These are phyloP conservation scores for Rhinoptilus africanus DNA, from an alignment of 2,113 vertebrate genomes.

Conservation along the genomic window DNA sequence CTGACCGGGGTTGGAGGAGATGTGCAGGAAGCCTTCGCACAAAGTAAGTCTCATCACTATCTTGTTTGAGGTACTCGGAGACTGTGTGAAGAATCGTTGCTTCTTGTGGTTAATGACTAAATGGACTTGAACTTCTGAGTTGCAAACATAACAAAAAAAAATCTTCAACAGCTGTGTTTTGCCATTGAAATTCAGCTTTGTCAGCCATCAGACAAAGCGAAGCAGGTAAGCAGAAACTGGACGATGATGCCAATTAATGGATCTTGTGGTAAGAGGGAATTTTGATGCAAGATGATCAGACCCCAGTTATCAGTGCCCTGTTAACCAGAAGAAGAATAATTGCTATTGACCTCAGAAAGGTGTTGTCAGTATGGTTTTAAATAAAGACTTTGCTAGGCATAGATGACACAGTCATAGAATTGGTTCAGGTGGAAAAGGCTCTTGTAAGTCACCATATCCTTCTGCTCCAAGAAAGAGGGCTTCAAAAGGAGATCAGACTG, in stretches of 20 bases:
- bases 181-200: background rate
- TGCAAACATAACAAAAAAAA: background rate
- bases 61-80: background rate
- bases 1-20: constrained; percentile 96
- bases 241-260: background rate
- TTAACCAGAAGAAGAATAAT: background rate
- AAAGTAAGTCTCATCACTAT: constrained; percentile 78
- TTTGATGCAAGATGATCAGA: background rate
- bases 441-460: background rate
- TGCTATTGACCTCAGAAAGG: background rate
- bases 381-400: background rate
- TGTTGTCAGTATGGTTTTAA: background rate
- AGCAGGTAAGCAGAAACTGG: background rate
- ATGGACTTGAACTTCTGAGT: background rate
- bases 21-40: constrained; percentile 96
- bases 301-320: background rate
- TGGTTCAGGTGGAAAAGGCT: background rate
- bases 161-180: background rate
- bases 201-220: background rate
- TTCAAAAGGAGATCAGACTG: background rate
- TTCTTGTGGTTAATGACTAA: background rate
- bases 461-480: background rate
- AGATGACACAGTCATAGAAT: background rate
- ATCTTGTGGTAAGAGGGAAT: background rate
- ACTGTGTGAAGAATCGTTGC: background rate